Percentiles rank a stretch among this genome's conserved stretches.
These are phyloP conservation scores for Melanotaenia duboulayi DNA, from an alignment of 2,113 vertebrate genomes.

Conservation along the genomic window DNA sequence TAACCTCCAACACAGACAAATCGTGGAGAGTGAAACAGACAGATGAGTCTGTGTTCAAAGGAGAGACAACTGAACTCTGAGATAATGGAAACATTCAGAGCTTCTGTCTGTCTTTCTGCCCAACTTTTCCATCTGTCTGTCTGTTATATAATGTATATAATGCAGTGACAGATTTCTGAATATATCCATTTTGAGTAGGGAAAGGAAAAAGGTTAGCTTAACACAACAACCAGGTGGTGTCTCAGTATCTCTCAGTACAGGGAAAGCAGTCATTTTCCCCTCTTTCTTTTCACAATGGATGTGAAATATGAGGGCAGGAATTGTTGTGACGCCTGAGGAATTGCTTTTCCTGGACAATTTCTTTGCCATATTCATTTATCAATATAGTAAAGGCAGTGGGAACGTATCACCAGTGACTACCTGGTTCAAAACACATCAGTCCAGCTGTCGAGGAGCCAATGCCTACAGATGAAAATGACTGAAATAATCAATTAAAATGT, in stretches of 20 bases:
- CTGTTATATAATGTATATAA: constrained; percentile 33
- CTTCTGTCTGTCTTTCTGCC: neutral
- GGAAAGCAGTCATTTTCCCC: constrained; percentile 39
- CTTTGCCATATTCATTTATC: constrained; percentile 72
- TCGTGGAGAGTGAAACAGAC: constrained; percentile 45
- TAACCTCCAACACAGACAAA: constrained; percentile 63
- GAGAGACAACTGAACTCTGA: constrained; percentile 24
- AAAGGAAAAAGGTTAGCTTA: constrained; percentile 37
- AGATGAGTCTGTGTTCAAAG: constrained; percentile 31
- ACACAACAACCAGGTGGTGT: constrained; percentile 41
- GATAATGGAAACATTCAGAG: constrained; percentile 33
- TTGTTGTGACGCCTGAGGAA: constrained; percentile 79
- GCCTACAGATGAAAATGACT: neutral
- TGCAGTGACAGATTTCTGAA: constrained; percentile 52
- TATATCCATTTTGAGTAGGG: constrained; percentile 54
- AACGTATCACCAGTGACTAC: constrained; percentile 31
- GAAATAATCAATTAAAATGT: constrained; percentile 45
- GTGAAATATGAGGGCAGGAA: constrained; percentile 78
- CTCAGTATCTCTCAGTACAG: constrained; percentile 42
- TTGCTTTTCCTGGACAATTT: constrained; percentile 77
- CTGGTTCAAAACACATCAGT: constrained; percentile 39
- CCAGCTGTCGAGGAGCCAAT: neutral
- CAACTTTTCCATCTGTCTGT: neutral
- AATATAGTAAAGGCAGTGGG: constrained; percentile 39
- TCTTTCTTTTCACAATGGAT: constrained; percentile 48